Evolutionary conservation across 2,888 invertebrate genomes (phyloP).

Genomic region (Cantharis rufa): DNA sequence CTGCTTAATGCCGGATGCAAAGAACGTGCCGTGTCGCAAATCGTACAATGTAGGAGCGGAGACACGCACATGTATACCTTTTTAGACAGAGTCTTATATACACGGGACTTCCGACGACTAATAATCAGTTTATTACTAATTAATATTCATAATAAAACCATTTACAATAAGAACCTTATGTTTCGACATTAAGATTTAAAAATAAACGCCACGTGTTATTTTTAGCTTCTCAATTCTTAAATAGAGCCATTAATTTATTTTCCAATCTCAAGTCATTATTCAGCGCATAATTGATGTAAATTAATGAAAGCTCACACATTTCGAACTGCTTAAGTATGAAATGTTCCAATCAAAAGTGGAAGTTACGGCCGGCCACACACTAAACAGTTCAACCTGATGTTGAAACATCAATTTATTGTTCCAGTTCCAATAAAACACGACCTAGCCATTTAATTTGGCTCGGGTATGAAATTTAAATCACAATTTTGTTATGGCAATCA

Average conservation of each 20-base stretch:
- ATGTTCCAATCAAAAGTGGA: neutral
- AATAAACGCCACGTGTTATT: neutral
- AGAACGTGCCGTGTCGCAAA: constrained; percentile 24
- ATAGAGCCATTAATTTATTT: neutral
- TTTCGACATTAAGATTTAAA: neutral
- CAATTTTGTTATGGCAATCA: neutral
- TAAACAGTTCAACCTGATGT: neutral
- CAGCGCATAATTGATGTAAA: neutral
- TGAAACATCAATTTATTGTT: neutral
- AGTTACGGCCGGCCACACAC: neutral
- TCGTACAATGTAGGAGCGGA: constrained; percentile 17
- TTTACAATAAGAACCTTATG: constrained; percentile 15
- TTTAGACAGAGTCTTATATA: constrained; percentile 31
- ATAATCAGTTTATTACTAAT: constrained; percentile 33
- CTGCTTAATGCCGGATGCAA: constrained; percentile 21
- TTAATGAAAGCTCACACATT: neutral
- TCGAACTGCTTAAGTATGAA: neutral
- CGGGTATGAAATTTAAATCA: neutral
- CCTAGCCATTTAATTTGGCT: neutral
- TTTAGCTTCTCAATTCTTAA: neutral
- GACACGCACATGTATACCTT: constrained; percentile 31
- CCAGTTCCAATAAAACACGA: neutral
- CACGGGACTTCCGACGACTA: constrained; percentile 36
- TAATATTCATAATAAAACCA: constrained; percentile 33
- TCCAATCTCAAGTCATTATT: neutral